Percentiles rank a stretch among this genome's conserved stretches.
Evolutionary conservation across 1,140 invertebrate genomes (phyloP).

Genomic region (Phenacoccus solenopsis): DNA sequence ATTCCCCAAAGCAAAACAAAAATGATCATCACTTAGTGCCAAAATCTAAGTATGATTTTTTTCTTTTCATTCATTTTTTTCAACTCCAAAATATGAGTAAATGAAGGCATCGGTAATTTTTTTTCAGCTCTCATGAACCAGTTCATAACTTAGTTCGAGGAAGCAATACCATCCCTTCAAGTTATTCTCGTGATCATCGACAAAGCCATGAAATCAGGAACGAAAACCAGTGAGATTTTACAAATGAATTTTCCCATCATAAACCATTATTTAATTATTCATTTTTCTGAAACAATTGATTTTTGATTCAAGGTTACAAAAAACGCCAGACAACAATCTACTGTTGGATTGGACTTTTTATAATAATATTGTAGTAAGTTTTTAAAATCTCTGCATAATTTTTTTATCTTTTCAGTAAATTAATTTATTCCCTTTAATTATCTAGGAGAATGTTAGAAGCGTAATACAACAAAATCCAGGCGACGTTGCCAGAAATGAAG

Average conservation of each 20-base stretch:
- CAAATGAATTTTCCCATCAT: no score
- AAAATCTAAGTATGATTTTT: no score
- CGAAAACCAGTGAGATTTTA: neutral
- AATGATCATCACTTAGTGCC: no score
- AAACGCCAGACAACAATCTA: neutral
- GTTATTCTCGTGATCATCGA: neutral
- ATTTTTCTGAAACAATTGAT: neutral
- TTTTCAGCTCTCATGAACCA: no score
- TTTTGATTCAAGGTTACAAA: neutral
- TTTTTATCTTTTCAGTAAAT: no score
- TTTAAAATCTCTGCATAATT: neutral
- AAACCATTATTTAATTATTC: no score
- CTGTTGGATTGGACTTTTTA: neutral
- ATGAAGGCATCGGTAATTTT: no score
- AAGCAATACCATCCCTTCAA: no score
- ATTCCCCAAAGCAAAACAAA: no score
- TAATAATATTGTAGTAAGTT: conserved; percentile 2
- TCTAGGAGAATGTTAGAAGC: neutral
- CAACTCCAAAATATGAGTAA: no score
- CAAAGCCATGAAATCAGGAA: neutral
- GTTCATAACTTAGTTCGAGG: no score
- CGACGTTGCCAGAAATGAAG: neutral
- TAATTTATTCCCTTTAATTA: neutral
- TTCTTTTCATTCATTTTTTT: no score
- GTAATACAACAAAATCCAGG: neutral